Conservation (phyloP, 2,113 vertebrate species). For the Ancistrus triradiatus region DNA sequence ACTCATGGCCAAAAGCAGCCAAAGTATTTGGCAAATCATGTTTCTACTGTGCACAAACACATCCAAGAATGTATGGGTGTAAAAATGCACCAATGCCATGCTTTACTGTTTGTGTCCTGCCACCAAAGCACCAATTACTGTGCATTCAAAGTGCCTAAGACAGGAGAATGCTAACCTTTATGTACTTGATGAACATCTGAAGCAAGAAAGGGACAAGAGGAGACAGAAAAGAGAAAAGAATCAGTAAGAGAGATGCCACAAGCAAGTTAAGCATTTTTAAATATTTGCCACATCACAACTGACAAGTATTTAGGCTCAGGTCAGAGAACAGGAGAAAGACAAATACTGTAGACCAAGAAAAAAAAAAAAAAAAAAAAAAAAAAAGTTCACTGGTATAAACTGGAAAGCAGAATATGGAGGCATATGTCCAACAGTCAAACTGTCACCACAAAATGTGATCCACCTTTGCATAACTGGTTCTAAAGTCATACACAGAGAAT, state of each 20-base stretch:
- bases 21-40: background rate
- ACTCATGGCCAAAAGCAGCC: background rate
- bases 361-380: no score
- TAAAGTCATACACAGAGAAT: background rate
- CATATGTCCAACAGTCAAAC: constrained; percentile 2
- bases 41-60: no score
- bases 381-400: background rate
- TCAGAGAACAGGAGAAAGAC: no score
- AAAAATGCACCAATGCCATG: constrained; percentile 61
- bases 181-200: constrained; percentile 99
- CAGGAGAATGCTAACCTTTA: constrained; percentile 96
- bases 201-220: constrained; percentile 75
- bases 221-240: constrained; percentile 67
- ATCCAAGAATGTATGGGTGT: background rate
- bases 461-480: background rate
- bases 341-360: constrained; percentile 4
- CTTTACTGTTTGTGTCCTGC: constrained; percentile 55
- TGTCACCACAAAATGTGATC: background rate
- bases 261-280: constrained; percentile 67
- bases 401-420: constrained; percentile 11
- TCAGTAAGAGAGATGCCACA: constrained; percentile 81
- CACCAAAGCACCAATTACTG: constrained; percentile 52
- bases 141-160: constrained; percentile 60
- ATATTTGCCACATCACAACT: constrained; percentile 3
- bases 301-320: constrained; percentile 6